phyloP scores from a whole-genome alignment of 2,113 vertebrate genomes.

The Lycaon pictus region DNA sequence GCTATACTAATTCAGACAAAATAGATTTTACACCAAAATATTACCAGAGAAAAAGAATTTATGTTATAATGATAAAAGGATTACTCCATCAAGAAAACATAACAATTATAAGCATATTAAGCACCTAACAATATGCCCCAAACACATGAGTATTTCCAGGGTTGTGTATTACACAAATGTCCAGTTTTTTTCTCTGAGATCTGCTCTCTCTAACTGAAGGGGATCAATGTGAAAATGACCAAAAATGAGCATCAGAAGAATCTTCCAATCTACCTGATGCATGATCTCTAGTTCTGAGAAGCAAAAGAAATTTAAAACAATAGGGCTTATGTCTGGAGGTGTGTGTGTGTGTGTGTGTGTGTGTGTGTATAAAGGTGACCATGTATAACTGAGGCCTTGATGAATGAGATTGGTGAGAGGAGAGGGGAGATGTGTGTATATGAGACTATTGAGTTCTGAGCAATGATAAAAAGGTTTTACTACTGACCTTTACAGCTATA shows the following conservation, averaged over 20 bases:
- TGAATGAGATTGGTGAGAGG: not conserved
- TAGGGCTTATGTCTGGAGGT: not conserved
- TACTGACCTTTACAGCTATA: slow-evolving; percentile 87
- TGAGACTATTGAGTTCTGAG: slow-evolving; percentile 83
- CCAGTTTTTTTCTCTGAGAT: slow-evolving; percentile 89
- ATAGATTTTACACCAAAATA: not conserved
- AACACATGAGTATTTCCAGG: not conserved
- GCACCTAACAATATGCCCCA: not conserved
- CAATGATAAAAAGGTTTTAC: slow-evolving; percentile 89
- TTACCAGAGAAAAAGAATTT: not conserved
- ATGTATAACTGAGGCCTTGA: not conserved
- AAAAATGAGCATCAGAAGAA: slow-evolving; percentile 91
- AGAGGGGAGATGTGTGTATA: not conserved
- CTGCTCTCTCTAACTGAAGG: slow-evolving; percentile 81
- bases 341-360: not conserved
- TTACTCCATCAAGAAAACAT: not conserved
- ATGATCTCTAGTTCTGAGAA: slow-evolving; percentile 89
- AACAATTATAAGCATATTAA: not conserved
- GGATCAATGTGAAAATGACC: slow-evolving; percentile 94
- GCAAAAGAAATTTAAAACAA: slow-evolving; percentile 76
- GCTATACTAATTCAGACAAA: not conserved
- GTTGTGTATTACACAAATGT: not conserved
- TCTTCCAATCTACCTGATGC: slow-evolving; percentile 77
- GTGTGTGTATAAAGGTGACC: not conserved
- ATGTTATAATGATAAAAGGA: not conserved